A percentile compares a stretch with the other conserved stretches of the same genome.
Evolutionary conservation across 2,888 invertebrate species (phyloP).

Genomic region (Steinernema scapterisci): DNA sequence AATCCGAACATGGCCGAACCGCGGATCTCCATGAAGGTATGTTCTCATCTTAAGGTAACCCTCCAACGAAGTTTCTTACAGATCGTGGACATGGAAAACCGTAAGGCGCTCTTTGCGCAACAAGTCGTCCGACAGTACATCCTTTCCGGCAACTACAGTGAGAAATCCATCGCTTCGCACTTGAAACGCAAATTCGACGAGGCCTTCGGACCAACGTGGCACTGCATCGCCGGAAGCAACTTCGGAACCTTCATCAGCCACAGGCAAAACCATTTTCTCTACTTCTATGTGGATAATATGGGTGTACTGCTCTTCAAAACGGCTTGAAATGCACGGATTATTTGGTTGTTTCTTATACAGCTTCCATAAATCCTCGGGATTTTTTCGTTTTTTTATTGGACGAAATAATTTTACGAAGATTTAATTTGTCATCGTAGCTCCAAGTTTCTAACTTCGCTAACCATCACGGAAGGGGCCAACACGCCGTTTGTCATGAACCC

Average conservation of each 20-base stretch:
- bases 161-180: conserved; percentile 35
- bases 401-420: no score
- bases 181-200: conserved; percentile 37
- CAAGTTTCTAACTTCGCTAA: no score
- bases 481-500: no score
- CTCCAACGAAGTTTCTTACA: not conserved
- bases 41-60: no score
- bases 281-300: conserved; percentile 40
- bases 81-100: conserved; percentile 31
- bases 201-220: conserved; percentile 36
- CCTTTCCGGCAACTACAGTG: conserved; percentile 20
- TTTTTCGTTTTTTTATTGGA: no score
- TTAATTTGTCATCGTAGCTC: no score
- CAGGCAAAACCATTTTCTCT: conserved; percentile 38
- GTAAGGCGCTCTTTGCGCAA: conserved; percentile 19
- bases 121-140: conserved; percentile 34
- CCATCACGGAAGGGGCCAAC: no score
- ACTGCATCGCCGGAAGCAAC: conserved; percentile 38
- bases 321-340: no score
- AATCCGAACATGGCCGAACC: no score
- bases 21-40: no score
- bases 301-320: conserved; percentile 41
- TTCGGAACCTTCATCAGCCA: conserved; percentile 39
- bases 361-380: not conserved
- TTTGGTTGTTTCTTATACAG: not conserved